phyloP scores from a whole-genome alignment of 2,113 vertebrate species.

The Sorex araneus region DNA sequence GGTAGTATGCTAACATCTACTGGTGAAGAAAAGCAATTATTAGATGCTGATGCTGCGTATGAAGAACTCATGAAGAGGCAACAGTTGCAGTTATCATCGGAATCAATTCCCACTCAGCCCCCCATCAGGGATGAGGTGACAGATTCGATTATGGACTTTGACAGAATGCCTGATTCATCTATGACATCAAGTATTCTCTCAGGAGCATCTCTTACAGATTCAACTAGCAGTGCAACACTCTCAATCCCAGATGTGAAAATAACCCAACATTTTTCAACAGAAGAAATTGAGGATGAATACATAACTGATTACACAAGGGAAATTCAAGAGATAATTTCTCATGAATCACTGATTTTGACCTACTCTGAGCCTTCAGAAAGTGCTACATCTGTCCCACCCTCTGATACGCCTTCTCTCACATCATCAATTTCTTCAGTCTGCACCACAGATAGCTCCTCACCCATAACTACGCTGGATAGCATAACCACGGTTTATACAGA shows the following conservation, averaged over 20 bases:
- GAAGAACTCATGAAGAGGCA: conserved; percentile 92
- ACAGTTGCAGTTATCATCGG: conserved; percentile 92
- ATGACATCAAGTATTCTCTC: conserved; percentile 88
- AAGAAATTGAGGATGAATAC: conserved; percentile 96
- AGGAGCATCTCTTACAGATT: conserved; percentile 88
- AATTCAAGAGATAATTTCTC: conserved; percentile 93
- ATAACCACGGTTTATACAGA: conserved; percentile 83
- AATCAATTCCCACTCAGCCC: conserved; percentile 93
- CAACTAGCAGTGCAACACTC: conserved; percentile 90
- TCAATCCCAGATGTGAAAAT: conserved; percentile 99
- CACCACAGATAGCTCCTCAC: conserved; percentile 91
- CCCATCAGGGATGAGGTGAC: conserved; percentile 85
- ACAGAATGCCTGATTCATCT: conserved; percentile 82
- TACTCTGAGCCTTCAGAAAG: conserved; percentile 90
- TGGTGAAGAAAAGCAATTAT: conserved; percentile 88
- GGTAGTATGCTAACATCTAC: conserved; percentile 87
- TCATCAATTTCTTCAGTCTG: conserved; percentile 92
- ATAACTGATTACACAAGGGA: conserved; percentile 90
- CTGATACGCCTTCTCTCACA: conserved; percentile 90
- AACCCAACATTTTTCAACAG: conserved; percentile 97
- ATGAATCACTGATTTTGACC: conserved; percentile 92
- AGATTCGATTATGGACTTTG: conserved; percentile 83
- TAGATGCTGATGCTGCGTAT: conserved; percentile 90
- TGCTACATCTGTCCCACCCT: conserved; percentile 87
- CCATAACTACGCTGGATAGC: conserved; percentile 89